Evolutionary conservation across 2,113 vertebrate genomes (phyloP), one percentile per base, ranked within the genome.

Genomic region (Eudyptes chrysolophus): DNA sequence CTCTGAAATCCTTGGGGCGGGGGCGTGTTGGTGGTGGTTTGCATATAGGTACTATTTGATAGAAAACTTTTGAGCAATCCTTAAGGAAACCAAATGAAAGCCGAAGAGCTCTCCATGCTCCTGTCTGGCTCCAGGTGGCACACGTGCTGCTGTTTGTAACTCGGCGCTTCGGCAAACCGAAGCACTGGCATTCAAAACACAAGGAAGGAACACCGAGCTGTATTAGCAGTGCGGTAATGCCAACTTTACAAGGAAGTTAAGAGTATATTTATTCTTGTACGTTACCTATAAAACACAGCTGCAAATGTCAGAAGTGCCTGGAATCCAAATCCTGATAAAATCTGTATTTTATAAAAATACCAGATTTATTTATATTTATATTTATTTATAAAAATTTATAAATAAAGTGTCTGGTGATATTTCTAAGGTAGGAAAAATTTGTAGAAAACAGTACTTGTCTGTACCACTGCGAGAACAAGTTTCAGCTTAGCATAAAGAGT

Each of bases 121-220:
- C 38, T 17, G 7, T 16, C 69, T 26, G 66, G 82, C 94, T 60
- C 87, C 79, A 94, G 94, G 85, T 81, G 96, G 92, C 95, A 92
- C 60, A 40, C 17, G 10, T 22, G 77, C 51, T 70, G 51, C 65
- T 61, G n/a, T 30, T 52, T 20, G n/a, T 9, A 42, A 29, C 34
- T 25, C 7, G 2, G 30, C 44, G 4, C n/a, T 57, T 26, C 7
- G 13, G 17, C 42, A 13, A 79, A 42, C 20, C 0, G 2, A 46
- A 66, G 54, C 11, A 3, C 5, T 2, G 62, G 34, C 38, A 1
- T 27, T 46, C 26, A 9, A 60, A 84, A 61, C 40, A 12, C 16
- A 13, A 30, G 25, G 36, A n/a, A 76, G 17, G 13, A 52, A 26
- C 8, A 13, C 11, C 0, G 0, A 51, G 15, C 36, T 51, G 1